Base-by-base conservation (phyloP, 2,113 vertebrate genomes). In the Procavia capensis region DNA sequence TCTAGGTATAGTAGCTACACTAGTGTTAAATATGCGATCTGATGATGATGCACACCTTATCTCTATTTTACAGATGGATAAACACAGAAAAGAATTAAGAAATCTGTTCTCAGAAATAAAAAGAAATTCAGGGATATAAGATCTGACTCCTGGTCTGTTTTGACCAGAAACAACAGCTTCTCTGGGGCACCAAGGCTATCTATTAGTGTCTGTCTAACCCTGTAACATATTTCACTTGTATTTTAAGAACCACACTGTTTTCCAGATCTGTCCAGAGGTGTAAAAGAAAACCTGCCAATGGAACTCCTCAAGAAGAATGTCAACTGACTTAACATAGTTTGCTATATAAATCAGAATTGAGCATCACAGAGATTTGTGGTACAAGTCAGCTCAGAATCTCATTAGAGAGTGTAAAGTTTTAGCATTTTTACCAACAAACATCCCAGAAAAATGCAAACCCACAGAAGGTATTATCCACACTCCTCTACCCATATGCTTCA, bases 261-360 rank as follows among this genome's bases (percentile, higher is more conserved):
- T 96, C 92, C 70, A 95, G 88, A 95, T 95, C 63, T 91, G 57
- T 91, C 84, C 93, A 96, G 80, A 95, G 94, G 80, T 91, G 80
- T 88, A 95, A 76, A 95, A 78, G 95, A 97, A 98, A 98, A 97
- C 90, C 93, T 1, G 97, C 97, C 97, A 97, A 96, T 88, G 91
- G 98, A 95, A 97, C 98, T 76, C 97, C 98, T 98, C 92, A 95
- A 88, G 96, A 96, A 97, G 96, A 98, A 92, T 97, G 97, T 98
- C 98, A 98, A 97, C 88, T 74, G 98, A 97, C 72, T 97, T 6
- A 90, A 95, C 93, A 97, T 25, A 96, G 84, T 96, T 96, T 97
- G 88, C 91, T 97, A 97, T 97, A 98, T 63, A 97, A 97, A 96
- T 98, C 85, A 97, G 80, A 76, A 94, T 78, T 59, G 74, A 94